Evolutionary conservation across 2,888 invertebrate genomes (phyloP).

Genomic region (Nudaria mundana): DNA sequence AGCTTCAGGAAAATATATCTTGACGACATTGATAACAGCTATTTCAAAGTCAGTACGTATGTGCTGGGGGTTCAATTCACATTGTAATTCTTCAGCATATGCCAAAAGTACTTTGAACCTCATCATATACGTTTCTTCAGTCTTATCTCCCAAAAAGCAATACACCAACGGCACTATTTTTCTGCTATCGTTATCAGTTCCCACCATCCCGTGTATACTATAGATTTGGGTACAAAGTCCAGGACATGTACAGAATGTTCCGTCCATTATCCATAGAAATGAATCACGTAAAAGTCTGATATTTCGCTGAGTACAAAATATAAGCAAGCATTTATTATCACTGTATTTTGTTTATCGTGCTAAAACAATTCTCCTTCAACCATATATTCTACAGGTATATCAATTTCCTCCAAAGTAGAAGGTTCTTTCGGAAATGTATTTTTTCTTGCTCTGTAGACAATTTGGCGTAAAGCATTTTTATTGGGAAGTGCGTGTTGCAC

Average conservation of each 20-base stretch:
- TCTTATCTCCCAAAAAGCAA: neutral
- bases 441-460: neutral
- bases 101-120: neutral
- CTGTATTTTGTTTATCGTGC: conserved; percentile 10
- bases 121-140: neutral
- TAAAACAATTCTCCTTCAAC: conserved; percentile 9
- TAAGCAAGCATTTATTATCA: conserved; percentile 6
- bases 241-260: neutral
- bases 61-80: conserved; percentile 5
- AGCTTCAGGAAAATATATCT: neutral
- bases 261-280: conserved; percentile 12
- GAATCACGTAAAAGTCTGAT: conserved; percentile 9
- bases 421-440: conserved; percentile 10
- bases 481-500: conserved; percentile 4
- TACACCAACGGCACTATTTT: too few relatives aligned
- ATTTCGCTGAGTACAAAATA: conserved; percentile 12
- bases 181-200: too few relatives aligned
- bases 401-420: conserved; percentile 11
- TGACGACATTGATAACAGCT: neutral
- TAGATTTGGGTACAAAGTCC: too few relatives aligned
- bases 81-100: conserved; percentile 8
- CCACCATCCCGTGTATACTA: too few relatives aligned
- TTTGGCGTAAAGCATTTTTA: neutral
- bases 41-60: conserved; percentile 1
- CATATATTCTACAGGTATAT: conserved; percentile 12